A percentile compares a stretch with the other conserved stretches of the same genome.
phyloP scores from a whole-genome alignment of 2,888 invertebrate species.

The Pristionchus arcanus region DNA sequence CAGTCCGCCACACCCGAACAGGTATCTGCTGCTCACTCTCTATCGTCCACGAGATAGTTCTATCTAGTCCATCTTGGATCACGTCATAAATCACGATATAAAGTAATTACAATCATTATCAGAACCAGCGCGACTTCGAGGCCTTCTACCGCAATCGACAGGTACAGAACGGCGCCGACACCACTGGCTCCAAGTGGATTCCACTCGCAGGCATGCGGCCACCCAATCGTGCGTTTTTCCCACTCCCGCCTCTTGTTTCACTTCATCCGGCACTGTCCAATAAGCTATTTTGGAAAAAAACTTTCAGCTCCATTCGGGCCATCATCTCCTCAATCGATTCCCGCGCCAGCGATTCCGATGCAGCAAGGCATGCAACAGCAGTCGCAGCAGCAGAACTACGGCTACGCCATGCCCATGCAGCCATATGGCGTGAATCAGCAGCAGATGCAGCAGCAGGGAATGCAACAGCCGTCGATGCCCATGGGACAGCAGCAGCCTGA shows the following conservation, averaged over 20 bases:
- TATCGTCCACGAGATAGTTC: neutral
- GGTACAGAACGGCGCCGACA: slow-evolving; percentile 51
- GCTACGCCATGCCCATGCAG: neutral
- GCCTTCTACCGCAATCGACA: slow-evolving; percentile 67
- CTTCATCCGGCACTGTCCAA: no score
- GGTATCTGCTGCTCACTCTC: slow-evolving; percentile 53
- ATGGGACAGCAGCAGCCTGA: slow-evolving; percentile 37
- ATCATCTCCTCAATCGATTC: neutral
- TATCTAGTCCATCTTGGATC: no score
- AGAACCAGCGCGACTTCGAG: slow-evolving; percentile 74
- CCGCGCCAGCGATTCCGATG: neutral
- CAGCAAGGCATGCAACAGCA: neutral
- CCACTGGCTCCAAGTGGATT: slow-evolving; percentile 58
- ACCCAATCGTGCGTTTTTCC: slow-evolving; percentile 17
- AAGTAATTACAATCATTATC: neutral
- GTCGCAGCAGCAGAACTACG: neutral
- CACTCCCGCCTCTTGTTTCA: no score
- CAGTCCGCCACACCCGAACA: slow-evolving; percentile 69
- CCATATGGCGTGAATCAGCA: slow-evolving; percentile 55
- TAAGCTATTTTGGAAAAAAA: no score
- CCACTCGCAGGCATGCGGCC: slow-evolving; percentile 55
- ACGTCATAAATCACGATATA: no score
- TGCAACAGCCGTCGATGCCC: slow-evolving; percentile 17
- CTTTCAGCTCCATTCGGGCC: neutral
- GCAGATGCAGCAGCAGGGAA: slow-evolving; percentile 1